Conservation (phyloP, 2,888 invertebrate species). For the Phaonia tiefii region DNA sequence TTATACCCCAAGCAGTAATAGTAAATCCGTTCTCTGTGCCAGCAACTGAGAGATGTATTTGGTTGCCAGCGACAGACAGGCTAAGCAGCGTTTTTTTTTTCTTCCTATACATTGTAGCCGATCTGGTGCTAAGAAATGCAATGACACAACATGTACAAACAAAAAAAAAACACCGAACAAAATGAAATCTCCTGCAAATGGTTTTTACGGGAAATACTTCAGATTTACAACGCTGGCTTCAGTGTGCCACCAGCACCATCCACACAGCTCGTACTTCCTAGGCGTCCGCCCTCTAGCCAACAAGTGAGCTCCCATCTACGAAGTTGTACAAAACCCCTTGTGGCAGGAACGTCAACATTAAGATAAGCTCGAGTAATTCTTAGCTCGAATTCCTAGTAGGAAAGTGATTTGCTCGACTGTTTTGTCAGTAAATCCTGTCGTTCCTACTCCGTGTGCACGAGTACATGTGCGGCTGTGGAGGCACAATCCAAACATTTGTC, state of each 20-base stretch:
- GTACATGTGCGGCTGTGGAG: slow-evolving; percentile 45
- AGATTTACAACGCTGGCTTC: slow-evolving; percentile 39
- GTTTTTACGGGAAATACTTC: slow-evolving; percentile 59
- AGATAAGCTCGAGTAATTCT: slow-evolving; percentile 66
- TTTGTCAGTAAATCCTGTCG: slow-evolving; percentile 57
- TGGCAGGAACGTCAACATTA: slow-evolving; percentile 63
- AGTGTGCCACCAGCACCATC: slow-evolving; percentile 5
- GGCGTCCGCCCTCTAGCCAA: too few relatives aligned
- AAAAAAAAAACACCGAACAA: too few relatives aligned
- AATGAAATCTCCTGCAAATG: too few relatives aligned
- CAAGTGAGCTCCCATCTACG: not conserved
- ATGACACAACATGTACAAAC: slow-evolving; percentile 27
- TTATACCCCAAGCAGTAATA: slow-evolving; percentile 53
- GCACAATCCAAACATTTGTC: slow-evolving; percentile 55
- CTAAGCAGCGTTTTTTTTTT: slow-evolving; percentile 22
- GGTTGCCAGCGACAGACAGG: slow-evolving; percentile 63
- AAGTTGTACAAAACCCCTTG: slow-evolving; percentile 55
- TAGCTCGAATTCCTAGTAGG: slow-evolving; percentile 66
- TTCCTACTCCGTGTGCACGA: not conserved
- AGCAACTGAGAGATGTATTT: slow-evolving; percentile 63
- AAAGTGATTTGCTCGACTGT: slow-evolving; percentile 65
- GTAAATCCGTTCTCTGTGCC: slow-evolving; percentile 60
- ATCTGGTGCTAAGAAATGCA: slow-evolving; percentile 39
- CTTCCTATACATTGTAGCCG: slow-evolving; percentile 9
- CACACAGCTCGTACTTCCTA: too few relatives aligned